A percentile compares a stretch with the other conserved stretches of the same genome.
Evolutionary conservation across 1,140 invertebrate species (phyloP).

Genomic region (Drosophila santomea): DNA sequence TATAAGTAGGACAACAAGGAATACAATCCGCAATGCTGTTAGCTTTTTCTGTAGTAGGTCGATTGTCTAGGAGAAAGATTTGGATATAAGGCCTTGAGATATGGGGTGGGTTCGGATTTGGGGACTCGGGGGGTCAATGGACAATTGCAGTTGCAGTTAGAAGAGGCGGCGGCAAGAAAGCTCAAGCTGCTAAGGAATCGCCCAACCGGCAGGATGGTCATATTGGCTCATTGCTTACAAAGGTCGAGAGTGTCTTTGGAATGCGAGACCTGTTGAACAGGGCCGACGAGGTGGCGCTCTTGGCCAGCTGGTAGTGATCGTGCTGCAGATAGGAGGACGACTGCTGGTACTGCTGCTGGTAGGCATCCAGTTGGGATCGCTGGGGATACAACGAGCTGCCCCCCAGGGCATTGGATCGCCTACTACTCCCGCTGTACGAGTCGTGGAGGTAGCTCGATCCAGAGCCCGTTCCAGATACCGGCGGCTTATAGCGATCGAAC

Average conservation of each 20-base stretch:
- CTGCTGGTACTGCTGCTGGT: conserved; percentile 59
- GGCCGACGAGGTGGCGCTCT: conserved; percentile 81
- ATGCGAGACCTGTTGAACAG: conserved; percentile 84
- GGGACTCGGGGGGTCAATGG: not conserved
- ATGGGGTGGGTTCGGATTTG: not conserved
- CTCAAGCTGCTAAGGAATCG: conserved; percentile 48
- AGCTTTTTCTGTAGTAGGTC: conserved; percentile 45
- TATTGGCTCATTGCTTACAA: conserved; percentile 75
- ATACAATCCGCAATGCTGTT: conserved; percentile 50
- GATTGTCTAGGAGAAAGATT: conserved; percentile 21
- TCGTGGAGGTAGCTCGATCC: conserved; percentile 69
- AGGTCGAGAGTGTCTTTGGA: conserved; percentile 85
- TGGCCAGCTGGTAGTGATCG: conserved; percentile 75
- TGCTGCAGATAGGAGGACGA: conserved; percentile 70
- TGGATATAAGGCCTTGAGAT: conserved; percentile 2
- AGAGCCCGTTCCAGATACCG: conserved; percentile 25
- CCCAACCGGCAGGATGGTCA: conserved; percentile 4
- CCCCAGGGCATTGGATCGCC: conserved; percentile 51
- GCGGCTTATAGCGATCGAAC: conserved; percentile 68
- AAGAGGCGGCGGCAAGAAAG: conserved; percentile 47
- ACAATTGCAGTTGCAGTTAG: conserved; percentile 39
- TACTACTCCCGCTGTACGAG: conserved; percentile 53
- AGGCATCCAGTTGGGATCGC: conserved; percentile 58
- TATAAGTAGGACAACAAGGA: conserved; percentile 52
- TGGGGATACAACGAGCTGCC: conserved; percentile 61